Percentiles rank a stretch among this genome's conserved stretches.
Conservation (phyloP, 2,797 vertebrate genomes). For the Galagoides demidoff region DNA sequence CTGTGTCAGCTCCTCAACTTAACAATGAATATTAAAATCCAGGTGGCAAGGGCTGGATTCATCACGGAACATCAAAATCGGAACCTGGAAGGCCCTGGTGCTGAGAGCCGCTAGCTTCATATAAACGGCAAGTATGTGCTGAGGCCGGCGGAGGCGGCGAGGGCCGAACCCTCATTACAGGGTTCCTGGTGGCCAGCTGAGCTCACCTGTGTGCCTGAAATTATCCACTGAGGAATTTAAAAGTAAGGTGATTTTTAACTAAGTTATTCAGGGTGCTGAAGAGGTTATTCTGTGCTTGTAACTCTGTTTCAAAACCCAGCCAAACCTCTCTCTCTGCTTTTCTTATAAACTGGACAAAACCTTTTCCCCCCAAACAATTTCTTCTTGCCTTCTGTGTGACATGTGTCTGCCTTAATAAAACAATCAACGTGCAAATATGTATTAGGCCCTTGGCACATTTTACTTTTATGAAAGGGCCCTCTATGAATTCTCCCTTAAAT, state of each 20-base stretch:
- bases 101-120: constrained; percentile 19
- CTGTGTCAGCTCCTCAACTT: constrained; percentile 81
- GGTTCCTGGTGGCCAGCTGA: neutral
- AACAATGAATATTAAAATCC: constrained; percentile 79
- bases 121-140: constrained; percentile 62
- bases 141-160: neutral
- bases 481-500: neutral
- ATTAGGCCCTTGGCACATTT: neutral
- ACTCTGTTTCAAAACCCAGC: neutral
- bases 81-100: constrained; percentile 64
- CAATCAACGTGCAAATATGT: neutral
- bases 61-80: constrained; percentile 75
- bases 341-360: neutral
- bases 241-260: neutral
- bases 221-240: neutral
- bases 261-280: neutral
- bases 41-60: constrained; percentile 73
- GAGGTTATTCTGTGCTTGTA: neutral
- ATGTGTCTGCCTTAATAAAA: neutral
- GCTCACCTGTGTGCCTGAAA: neutral
- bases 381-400: neutral
- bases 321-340: neutral
- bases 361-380: neutral
- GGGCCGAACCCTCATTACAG: neutral
- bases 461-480: neutral